phyloP scores from a whole-genome alignment of 2,113 vertebrate genomes.

The Eulacestoma nigropectus region DNA sequence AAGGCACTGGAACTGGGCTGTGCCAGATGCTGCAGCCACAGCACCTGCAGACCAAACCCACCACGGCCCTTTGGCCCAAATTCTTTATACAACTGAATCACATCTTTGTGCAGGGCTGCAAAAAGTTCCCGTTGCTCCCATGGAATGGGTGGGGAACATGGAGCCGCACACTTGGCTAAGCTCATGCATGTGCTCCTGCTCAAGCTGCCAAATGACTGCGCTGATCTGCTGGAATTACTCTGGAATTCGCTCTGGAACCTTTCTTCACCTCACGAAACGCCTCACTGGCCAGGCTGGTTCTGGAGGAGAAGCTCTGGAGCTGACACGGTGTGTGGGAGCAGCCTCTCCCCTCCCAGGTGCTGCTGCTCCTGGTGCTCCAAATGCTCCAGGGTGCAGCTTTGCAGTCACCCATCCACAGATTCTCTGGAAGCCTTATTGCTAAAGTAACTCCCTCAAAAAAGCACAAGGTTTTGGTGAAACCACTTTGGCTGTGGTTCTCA shows the following conservation, averaged over 20 bases:
- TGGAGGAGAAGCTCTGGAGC: background rate
- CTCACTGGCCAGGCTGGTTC: background rate
- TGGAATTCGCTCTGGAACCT: conserved; percentile 58
- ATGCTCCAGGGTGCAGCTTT: background rate
- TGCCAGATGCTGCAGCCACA: conserved; percentile 69
- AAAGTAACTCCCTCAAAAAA: background rate
- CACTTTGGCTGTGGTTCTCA: background rate
- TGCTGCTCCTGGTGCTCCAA: background rate
- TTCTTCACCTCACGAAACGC: conserved; percentile 70
- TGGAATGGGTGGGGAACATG: conserved; percentile 37
- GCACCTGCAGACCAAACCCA: background rate
- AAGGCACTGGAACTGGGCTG: background rate
- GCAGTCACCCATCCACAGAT: background rate
- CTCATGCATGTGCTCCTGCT: background rate
- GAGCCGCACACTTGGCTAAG: conserved; percentile 55
- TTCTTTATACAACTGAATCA: conserved; percentile 63
- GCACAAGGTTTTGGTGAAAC: background rate
- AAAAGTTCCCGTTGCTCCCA: conserved; percentile 56
- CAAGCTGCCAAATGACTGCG: background rate
- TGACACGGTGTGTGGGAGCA: background rate
- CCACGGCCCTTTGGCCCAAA: conserved; percentile 65
- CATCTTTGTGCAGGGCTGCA: conserved; percentile 72
- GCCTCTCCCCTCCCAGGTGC: background rate
- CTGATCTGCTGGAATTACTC: conserved; percentile 44
- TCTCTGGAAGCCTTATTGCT: background rate